Conservation (phyloP, 1,140 invertebrate genomes). For the Amyelois transitella region DNA sequence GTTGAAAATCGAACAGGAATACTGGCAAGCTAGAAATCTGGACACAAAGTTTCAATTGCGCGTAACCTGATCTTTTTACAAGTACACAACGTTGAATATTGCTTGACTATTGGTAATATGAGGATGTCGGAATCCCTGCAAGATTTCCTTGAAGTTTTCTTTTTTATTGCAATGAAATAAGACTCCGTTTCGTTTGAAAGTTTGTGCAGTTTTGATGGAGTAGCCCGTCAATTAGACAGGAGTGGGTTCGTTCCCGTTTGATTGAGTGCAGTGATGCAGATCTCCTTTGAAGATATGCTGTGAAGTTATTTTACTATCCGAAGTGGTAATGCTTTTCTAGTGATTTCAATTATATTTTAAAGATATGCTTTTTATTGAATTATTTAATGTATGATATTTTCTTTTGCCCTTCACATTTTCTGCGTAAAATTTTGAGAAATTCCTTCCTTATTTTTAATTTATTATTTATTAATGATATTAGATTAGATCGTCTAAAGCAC, state of each 20-base stretch:
- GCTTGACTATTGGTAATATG: background rate
- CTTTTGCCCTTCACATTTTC: too few species aligned
- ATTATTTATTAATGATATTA: too few species aligned
- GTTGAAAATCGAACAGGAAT: slow-evolving; percentile 32
- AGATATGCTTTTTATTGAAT: background rate
- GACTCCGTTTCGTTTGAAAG: slow-evolving; percentile 15
- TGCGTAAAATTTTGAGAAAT: too few species aligned
- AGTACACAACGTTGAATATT: background rate
- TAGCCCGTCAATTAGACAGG: slow-evolving; percentile 65
- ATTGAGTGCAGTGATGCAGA: slow-evolving; percentile 67
- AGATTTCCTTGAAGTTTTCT: background rate
- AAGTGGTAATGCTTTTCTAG: background rate
- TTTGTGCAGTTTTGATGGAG: slow-evolving; percentile 64
- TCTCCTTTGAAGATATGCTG: slow-evolving; percentile 35
- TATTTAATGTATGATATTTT: too few species aligned
- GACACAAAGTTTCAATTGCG: background rate
- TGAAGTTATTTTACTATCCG: background rate
- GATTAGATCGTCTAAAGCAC: too few species aligned
- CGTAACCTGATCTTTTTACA: background rate
- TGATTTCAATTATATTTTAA: background rate
- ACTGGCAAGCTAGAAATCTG: slow-evolving; percentile 12
- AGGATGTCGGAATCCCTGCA: background rate
- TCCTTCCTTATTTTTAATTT: too few species aligned
- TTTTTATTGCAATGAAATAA: slow-evolving; percentile 14
- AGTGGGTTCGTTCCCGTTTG: slow-evolving; percentile 55